Percentiles rank a stretch among this genome's conserved stretches.
These are phyloP conservation scores for Elaphurus davidianus DNA, from an alignment of 2,113 vertebrate genomes.

Conservation along the genomic window DNA sequence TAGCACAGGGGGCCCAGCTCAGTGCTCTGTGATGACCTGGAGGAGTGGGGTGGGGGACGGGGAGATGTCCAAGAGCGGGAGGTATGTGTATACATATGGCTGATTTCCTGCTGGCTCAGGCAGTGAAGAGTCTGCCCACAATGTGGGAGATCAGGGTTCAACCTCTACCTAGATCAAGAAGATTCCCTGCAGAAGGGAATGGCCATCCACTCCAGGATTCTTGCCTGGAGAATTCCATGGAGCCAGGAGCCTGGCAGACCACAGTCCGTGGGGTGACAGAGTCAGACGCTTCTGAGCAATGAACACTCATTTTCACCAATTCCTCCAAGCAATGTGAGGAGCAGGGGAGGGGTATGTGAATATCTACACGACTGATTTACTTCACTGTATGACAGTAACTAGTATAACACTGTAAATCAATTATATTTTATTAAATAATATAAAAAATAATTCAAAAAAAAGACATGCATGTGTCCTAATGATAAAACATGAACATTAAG, in stretches of 20 bases:
- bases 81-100: background rate
- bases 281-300: background rate
- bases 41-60: background rate
- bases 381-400: background rate
- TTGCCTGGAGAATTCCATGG: background rate
- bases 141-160: background rate
- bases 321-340: background rate
- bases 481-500: background rate
- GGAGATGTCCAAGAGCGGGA: background rate
- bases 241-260: background rate
- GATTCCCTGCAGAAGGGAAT: background rate
- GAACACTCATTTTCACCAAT: background rate
- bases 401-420: background rate
- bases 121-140: background rate
- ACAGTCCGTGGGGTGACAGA: background rate
- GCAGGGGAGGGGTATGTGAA: background rate
- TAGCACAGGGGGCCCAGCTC: background rate
- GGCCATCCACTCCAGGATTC: background rate
- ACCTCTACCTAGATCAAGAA: background rate
- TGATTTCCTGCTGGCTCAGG: background rate
- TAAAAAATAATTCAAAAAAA: background rate
- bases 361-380: background rate
- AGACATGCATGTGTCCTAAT: background rate
- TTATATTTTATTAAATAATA: background rate
- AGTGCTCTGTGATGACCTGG: background rate